Base-by-base conservation (phyloP, 2,888 invertebrate genomes). In the Entomobrya multifasciata region DNA sequence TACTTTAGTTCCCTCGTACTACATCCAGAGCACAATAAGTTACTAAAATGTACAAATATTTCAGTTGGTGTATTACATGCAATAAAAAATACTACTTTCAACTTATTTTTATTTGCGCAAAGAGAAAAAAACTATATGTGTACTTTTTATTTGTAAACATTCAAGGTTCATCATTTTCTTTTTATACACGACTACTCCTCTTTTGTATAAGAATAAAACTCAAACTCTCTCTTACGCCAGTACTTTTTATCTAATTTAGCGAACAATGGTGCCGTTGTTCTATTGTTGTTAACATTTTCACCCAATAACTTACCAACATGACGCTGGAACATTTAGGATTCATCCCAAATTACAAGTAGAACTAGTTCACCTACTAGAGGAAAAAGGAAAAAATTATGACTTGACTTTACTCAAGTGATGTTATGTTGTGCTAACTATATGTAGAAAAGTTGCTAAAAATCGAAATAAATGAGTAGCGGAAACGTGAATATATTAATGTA, bases 21-120 rank as follows among this genome's bases (percentile, higher is more conserved):
- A 30, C 22, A 67, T 30, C 65, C 65, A 67, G 67, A 78, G 15
- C 25, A 20, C 27, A 36, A 20, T 20, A 41, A 65, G 67, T 36
- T 80, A 27, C 67, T 80, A 17, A 36, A 65, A 67, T 67, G 79
- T 22, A 79, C 79, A 79, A 79, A 79, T 30, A 79, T 67, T 67
- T 41, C 44, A 67, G 20, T 67, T 41, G 20, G 17, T 44, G 27
- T 72, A 72, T 49, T 49, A 30, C 27, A 49, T 30, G 62, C 17
- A 62, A 62, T 62, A 62, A 62, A 27, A 25, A 22, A 49, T 41
- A n/a, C n/a, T n/a, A n/a, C n/a, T 62, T 30, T 17, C n/a, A 65
- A 0, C 13, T 27, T 11, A 22, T 30, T 22, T 72, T n/a, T 27
- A 27, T 72, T 30, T 10, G 41, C 1, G 67, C 5, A 67, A 22